phyloP scores from a whole-genome alignment of 2,113 vertebrate genomes.

The Phocoena phocoena region DNA sequence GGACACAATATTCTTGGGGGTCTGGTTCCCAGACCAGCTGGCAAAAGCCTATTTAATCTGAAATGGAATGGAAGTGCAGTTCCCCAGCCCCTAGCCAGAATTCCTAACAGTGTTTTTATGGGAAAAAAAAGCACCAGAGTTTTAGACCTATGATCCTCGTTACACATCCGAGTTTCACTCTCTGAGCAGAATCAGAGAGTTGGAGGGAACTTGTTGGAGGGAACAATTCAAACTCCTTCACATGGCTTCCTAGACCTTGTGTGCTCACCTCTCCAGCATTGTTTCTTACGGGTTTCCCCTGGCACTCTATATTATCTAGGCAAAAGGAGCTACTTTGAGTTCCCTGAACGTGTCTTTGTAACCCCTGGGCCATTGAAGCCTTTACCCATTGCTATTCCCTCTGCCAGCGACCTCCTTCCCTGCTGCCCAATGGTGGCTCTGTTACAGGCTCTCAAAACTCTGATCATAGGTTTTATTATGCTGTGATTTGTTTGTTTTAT shows the following conservation, averaged over 20 bases:
- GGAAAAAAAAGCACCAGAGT: not conserved
- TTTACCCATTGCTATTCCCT: not conserved
- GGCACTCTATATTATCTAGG: not conserved
- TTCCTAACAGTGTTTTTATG: conserved; percentile 4
- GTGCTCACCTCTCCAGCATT: not conserved
- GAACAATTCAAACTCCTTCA: conserved; percentile 6
- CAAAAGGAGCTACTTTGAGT: conserved; percentile 10
- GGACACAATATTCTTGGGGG: conserved; percentile 49
- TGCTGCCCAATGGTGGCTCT: not conserved
- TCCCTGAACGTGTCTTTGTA: not conserved
- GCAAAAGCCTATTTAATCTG: conserved; percentile 56
- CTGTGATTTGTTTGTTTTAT: not conserved
- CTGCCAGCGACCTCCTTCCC: not conserved
- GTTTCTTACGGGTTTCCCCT: not conserved
- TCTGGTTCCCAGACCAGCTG: conserved; percentile 49
- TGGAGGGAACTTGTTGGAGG: not conserved
- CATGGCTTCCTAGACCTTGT: not conserved
- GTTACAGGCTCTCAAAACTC: conserved; percentile 17
- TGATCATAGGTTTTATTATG: conserved; percentile 28
- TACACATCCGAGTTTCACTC: not conserved
- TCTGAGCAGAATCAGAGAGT: not conserved
- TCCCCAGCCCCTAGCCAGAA: not conserved
- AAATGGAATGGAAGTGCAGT: conserved; percentile 7
- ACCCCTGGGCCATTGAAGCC: not conserved
- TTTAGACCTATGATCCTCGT: not conserved